phyloP scores from a whole-genome alignment of 2,797 vertebrate genomes.

The Eulemur mongoz region DNA sequence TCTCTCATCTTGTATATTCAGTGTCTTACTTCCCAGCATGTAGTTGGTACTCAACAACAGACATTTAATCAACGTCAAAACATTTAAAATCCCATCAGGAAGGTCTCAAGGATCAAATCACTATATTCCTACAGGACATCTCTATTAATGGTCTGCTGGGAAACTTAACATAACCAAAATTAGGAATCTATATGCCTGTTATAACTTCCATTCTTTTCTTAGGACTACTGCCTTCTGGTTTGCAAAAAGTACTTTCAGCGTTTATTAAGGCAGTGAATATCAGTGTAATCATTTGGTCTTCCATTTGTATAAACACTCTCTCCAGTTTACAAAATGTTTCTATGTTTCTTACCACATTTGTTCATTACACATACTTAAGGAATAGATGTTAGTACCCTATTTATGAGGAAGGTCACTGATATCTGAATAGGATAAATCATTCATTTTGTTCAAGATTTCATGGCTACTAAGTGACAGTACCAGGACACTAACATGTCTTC shows the following conservation, averaged over 20 bases:
- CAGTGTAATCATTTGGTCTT: not conserved
- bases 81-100: not conserved
- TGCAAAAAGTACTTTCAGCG: not conserved
- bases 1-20: not conserved
- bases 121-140: not conserved
- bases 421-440: not conserved
- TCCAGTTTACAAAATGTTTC: not conserved
- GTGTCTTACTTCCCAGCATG: not conserved
- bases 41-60: not conserved
- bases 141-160: not conserved
- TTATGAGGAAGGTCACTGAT: not conserved
- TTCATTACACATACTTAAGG: not conserved
- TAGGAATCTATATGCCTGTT: too few species aligned
- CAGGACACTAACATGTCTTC: not conserved
- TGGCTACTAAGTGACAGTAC: not conserved
- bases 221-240: too few species aligned
- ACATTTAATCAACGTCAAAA: not conserved
- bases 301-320: not conserved
- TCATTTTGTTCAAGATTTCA: not conserved
- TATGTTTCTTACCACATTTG: not conserved
- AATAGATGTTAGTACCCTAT: not conserved
- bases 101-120: not conserved
- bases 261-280: not conserved
- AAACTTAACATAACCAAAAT: too few species aligned
- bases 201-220: too few species aligned